A percentile compares a stretch with the other conserved stretches of the same genome.
phyloP scores from a whole-genome alignment of 2,888 invertebrate genomes.

The Lycaena phlaeas region DNA sequence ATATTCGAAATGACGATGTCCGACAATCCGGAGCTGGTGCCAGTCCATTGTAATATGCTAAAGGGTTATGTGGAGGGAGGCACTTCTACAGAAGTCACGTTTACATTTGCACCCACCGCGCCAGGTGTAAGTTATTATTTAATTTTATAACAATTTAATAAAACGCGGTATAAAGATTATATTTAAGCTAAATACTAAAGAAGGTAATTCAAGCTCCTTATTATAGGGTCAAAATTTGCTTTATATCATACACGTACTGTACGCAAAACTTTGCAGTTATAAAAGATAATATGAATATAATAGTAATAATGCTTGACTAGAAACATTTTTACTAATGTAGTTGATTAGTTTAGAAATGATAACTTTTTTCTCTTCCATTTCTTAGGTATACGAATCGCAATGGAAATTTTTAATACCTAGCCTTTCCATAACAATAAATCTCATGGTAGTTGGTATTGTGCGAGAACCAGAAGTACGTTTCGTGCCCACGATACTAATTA shows the following conservation, averaged over 20 bases:
- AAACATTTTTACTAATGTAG: neutral
- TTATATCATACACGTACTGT: too few species aligned
- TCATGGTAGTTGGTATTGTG: constrained; percentile 76
- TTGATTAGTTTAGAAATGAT: neutral
- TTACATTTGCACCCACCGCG: constrained; percentile 76
- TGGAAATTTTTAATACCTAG: constrained; percentile 77
- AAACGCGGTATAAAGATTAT: too few species aligned
- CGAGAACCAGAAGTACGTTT: constrained; percentile 76
- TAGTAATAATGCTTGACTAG: too few species aligned
- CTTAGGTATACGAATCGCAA: constrained; percentile 73
- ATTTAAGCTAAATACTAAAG: too few species aligned
- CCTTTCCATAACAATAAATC: constrained; percentile 64
- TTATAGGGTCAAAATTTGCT: too few species aligned
- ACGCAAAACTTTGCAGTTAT: too few species aligned
- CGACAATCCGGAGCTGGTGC: constrained; percentile 49
- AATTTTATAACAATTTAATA: too few species aligned
- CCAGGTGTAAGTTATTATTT: constrained; percentile 54
- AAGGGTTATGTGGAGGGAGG: constrained; percentile 75
- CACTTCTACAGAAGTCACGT: constrained; percentile 71
- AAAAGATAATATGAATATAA: too few species aligned
- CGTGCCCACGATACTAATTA: constrained; percentile 69
- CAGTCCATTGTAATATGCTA: constrained; percentile 73
- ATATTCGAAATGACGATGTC: constrained; percentile 69
- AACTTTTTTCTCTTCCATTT: constrained; percentile 7
- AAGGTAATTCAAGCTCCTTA: too few species aligned